Base-by-base conservation (phyloP, 2,888 invertebrate species). In the Sipunculus nudus region DNA sequence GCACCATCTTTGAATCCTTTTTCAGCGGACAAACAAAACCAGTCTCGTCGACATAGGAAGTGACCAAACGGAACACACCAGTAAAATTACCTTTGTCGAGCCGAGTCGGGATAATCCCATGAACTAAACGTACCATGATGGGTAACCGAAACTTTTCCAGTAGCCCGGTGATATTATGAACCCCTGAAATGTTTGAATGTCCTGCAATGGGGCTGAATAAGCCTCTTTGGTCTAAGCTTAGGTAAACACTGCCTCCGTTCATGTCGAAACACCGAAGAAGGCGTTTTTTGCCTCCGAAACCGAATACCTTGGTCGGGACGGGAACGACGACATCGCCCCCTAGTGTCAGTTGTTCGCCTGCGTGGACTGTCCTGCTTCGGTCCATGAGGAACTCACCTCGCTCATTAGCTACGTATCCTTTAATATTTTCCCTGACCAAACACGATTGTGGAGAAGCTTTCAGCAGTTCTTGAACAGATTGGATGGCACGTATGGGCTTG, bases 141-240 rank as follows among this genome's bases (percentile, higher is more conserved):
- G 96, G 96, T 85, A 96, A 88, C 69, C 96, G 88, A 84, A 96
- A 96, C 23, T 78, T 74, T 69, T 91, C 90, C 57, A 96, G 85
- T 69, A 96, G 86, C 76, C 93, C 94, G 78, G 91, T 90, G 19
- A 94, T 93, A 67, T 92, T 92, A 84, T 96, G 96, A 21, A 96
- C 96, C 25, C 96, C 96, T 79, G 94, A 93, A 68, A 96, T 94
- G 85, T 94, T 94, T 77, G 94, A 94, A 83, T 94, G 93, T 77
- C 93, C 90, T 64, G 96, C 96, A 57, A 96, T 87, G 48, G 94
- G 93, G 75, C 94, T 95, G 85, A 96, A 95, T 78, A 92, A 90
- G 38, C 94, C 94, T 79, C 92, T 89, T 83, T 93, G 92, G 78
- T 95, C 94, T 80, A 93, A 87, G 64, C 91, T 90, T 69, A 96